phyloP scores from a whole-genome alignment of 2,888 invertebrate genomes.

The Steromphala cineraria region DNA sequence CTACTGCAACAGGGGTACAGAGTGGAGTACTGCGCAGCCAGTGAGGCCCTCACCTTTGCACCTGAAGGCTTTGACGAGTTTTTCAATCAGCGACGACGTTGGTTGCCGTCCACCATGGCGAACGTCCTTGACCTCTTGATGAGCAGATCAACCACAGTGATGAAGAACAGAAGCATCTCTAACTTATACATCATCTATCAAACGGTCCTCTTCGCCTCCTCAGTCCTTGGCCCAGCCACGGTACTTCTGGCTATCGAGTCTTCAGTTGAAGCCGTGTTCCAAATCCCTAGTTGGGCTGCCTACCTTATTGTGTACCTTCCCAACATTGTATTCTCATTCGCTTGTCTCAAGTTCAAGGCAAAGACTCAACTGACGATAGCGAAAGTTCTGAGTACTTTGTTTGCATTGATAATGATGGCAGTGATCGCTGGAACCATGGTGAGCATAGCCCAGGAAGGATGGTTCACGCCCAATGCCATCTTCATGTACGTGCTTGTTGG shows the following conservation, averaged over 20 bases:
- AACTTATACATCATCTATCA: slow-evolving; percentile 62
- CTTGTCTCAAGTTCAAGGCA: slow-evolving; percentile 93
- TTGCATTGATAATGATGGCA: slow-evolving; percentile 99
- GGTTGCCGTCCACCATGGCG: slow-evolving; percentile 98
- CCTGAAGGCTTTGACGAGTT: slow-evolving; percentile 96
- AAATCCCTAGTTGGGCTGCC: slow-evolving; percentile 83
- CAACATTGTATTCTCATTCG: slow-evolving; percentile 90
- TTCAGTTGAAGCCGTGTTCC: slow-evolving; percentile 39
- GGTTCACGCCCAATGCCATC: slow-evolving; percentile 47
- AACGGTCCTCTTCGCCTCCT: slow-evolving; percentile 40
- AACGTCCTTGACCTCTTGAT: slow-evolving; percentile 92
- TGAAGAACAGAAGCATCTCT: slow-evolving; percentile 97
- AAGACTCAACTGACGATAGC: slow-evolving; percentile 84
- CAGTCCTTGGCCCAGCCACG: slow-evolving; percentile 46
- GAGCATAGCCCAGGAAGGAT: slow-evolving; percentile 95
- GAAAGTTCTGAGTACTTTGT: slow-evolving; percentile 82
- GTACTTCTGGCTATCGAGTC: slow-evolving; percentile 44
- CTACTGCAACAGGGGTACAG: slow-evolving; percentile 96
- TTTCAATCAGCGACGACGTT: slow-evolving; percentile 96
- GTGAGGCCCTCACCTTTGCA: slow-evolving; percentile 97
- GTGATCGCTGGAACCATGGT: slow-evolving; percentile 98
- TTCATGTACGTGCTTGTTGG: slow-evolving; percentile 80
- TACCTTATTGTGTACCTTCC: slow-evolving; percentile 95
- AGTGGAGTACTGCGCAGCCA: slow-evolving; percentile 98
- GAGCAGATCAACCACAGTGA: slow-evolving; percentile 93